Evolutionary conservation across 1,140 invertebrate species (phyloP), one percentile per base, ranked within the genome.

Genomic region (Euglossa dilemma): DNA sequence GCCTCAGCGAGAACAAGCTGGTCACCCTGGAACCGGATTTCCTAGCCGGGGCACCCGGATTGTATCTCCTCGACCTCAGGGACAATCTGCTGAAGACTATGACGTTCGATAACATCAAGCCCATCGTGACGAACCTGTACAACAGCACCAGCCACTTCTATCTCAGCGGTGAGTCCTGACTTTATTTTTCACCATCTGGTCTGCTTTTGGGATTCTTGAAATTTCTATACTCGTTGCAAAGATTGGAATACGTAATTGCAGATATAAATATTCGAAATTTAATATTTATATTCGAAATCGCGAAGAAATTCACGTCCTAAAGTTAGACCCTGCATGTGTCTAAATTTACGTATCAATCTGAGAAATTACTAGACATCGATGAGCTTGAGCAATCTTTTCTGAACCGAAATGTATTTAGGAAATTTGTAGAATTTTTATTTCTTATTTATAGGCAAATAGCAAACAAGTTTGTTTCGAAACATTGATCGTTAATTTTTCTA

Each of bases 121-220:
- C 97, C 8, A 96, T 98, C 91, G 92, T 97, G 82, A 95, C 95
- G 78, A 97, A 97, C 93, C 95, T 97, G 90, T 96, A 96, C 92
- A 96, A 96, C 88, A 94, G 92, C 71, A 95, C 95, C 84, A 96
- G 97, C 90, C 95, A 96, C 94, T 95, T 98, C 90, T 95, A 96
- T 89, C 91, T 97, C 67, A 96, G 96, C 95, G 96, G 97, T 98
- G 93, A 97, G 96, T 96, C 45, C 25, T 18, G 8, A 28, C 16
- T 8, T 43, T 70, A 5, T 16, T 57, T 50, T 12, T 67, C 45
- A 12, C 20, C 4, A 63, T 8, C 6, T 6, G 2, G 2, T 87
- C 43, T 25, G 20, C 14, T 43, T 54, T 14, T 45, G 23, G 28
- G 6, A 43, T 64, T 64, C 8, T 0, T 2, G 36, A 50, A 6